Percentiles rank a stretch among this genome's conserved stretches.
phyloP scores from a whole-genome alignment of 2,888 invertebrate species.

The Hyles lineata region DNA sequence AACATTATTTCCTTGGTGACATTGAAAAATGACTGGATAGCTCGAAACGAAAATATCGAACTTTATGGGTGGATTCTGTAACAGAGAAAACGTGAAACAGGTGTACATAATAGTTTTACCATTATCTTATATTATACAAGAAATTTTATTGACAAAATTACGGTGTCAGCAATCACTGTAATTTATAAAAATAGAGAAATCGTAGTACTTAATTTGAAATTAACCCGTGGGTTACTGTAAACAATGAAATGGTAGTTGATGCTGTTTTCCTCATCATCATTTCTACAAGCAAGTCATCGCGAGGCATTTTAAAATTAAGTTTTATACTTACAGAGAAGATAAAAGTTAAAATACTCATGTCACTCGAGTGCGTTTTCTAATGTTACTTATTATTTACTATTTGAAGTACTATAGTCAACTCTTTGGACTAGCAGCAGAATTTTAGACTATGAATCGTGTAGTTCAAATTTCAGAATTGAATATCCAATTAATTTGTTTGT shows the following conservation, averaged over 20 bases:
- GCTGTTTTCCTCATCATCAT: not conserved
- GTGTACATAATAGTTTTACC: no score
- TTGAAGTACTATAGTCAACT: not conserved
- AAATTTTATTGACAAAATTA: not conserved
- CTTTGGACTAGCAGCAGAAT: not conserved
- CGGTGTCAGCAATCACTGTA: not conserved
- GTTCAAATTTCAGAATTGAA: no score
- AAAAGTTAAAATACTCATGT: not conserved
- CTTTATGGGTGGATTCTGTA: no score
- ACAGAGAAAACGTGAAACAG: no score
- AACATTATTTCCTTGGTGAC: no score
- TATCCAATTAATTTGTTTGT: no score
- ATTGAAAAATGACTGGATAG: no score
- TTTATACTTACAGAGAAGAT: not conserved
- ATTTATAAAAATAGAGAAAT: not conserved
- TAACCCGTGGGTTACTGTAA: not conserved
- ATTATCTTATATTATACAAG: no score
- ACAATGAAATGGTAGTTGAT: not conserved
- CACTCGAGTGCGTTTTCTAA: constrained; percentile 7
- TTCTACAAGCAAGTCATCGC: not conserved
- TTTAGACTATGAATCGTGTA: no score
- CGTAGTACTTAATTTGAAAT: not conserved
- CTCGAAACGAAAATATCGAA: no score
- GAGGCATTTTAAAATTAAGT: not conserved
- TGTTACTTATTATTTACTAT: not conserved